Evolutionary conservation across 2,888 invertebrate genomes (phyloP).

Genomic region (Dolichomitus sp.): DNA sequence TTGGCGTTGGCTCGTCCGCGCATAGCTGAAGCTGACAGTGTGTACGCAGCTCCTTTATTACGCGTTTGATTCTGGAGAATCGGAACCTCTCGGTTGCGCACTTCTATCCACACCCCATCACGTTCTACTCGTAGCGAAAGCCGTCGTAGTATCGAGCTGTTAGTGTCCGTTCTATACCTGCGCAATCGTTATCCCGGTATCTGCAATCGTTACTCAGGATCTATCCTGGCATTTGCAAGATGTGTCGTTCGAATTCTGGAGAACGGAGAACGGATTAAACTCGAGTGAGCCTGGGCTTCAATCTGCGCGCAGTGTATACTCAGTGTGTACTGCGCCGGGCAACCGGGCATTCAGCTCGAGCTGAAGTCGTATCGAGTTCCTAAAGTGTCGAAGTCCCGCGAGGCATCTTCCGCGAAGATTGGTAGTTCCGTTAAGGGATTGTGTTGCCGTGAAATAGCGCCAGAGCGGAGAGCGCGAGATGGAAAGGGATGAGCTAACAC

Average conservation of each 20-base stretch:
- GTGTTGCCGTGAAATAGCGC: constrained; percentile 26
- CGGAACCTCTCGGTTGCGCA: constrained; percentile 19
- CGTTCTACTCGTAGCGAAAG: constrained; percentile 1
- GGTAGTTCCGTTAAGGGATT: constrained; percentile 61
- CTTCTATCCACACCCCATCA: constrained; percentile 3
- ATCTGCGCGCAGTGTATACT: neutral
- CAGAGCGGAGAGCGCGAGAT: neutral
- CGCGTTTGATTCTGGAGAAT: constrained; percentile 38
- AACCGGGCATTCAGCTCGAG: constrained; percentile 7
- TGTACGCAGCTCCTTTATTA: constrained; percentile 46
- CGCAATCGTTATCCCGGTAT: constrained; percentile 7
- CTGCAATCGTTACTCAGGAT: constrained; percentile 7
- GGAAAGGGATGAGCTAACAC: constrained; percentile 1
- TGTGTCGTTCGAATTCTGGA: constrained; percentile 40
- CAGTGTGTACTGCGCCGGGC: neutral
- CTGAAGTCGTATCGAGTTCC: constrained; percentile 40
- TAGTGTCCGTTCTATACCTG: neutral
- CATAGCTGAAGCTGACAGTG: constrained; percentile 19
- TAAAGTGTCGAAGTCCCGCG: constrained; percentile 51
- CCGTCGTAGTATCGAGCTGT: neutral
- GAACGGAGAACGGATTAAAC: constrained; percentile 35
- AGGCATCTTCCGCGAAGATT: constrained; percentile 50
- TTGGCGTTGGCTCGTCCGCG: constrained; percentile 16
- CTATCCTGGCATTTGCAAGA: constrained; percentile 4
- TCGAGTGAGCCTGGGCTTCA: neutral